These are phyloP conservation scores for Hypsopygia costalis DNA, from an alignment of 2,888 invertebrate genomes.

Conservation along the genomic window DNA sequence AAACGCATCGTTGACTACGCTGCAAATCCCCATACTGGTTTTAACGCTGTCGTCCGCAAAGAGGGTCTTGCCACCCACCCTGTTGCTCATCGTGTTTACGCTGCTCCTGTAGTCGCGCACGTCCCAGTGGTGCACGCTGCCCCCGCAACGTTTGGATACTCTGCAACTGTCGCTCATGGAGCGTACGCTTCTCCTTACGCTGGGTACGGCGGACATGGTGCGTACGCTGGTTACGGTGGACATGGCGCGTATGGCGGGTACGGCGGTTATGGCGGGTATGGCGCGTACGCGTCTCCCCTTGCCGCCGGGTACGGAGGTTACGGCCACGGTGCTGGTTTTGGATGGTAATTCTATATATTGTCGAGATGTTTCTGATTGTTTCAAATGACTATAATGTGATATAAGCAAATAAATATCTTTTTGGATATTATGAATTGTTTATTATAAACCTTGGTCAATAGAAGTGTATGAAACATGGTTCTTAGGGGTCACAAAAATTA, in stretches of 20 bases:
- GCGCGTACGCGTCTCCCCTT: constrained; percentile 11
- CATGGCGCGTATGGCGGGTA: constrained; percentile 12
- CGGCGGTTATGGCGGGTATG: neutral
- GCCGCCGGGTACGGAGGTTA: constrained; percentile 33
- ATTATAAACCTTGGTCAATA: too few species aligned
- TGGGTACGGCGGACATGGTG: constrained; percentile 9
- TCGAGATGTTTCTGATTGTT: neutral
- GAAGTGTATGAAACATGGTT: too few species aligned
- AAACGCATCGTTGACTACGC: constrained; percentile 80
- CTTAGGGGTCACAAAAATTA: too few species aligned
- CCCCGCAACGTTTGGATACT: constrained; percentile 7
- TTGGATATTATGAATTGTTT: neutral
- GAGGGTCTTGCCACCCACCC: constrained; percentile 31
- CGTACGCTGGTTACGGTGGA: constrained; percentile 11
- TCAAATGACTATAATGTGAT: constrained; percentile 8
- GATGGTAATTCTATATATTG: constrained; percentile 15
- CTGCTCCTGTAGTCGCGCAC: neutral
- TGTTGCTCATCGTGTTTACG: constrained; percentile 11
- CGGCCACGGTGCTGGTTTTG: constrained; percentile 24
- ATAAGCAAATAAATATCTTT: constrained; percentile 3
- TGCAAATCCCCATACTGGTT: constrained; percentile 50
- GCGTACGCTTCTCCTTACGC: constrained; percentile 19
- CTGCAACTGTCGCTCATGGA: constrained; percentile 23
- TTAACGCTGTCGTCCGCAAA: constrained; percentile 55
- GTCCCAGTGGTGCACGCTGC: neutral